phyloP scores from a whole-genome alignment of 2,113 vertebrate genomes.

The Glaucomys volans region DNA sequence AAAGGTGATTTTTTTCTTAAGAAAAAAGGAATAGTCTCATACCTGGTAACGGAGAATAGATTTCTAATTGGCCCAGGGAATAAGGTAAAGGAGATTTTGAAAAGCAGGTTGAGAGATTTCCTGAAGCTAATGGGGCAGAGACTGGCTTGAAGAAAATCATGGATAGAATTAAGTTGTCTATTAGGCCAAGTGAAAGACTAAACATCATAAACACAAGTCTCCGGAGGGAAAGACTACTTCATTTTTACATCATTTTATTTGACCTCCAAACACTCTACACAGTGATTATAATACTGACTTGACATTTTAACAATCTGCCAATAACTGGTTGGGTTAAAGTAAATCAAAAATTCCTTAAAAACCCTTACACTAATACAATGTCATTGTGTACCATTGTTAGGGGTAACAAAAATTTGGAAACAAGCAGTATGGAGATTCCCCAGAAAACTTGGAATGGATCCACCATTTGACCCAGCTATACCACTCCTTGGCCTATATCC shows the following conservation, averaged over 20 bases:
- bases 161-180: background rate
- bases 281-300: background rate
- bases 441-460: no score
- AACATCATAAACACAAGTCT: background rate
- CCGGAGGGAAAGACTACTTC: background rate
- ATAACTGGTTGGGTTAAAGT: background rate
- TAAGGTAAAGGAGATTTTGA: conserved; percentile 29
- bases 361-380: background rate
- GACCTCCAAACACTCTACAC: background rate
- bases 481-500: no score
- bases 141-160: background rate
- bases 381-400: background rate
- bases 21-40: conserved; percentile 32
- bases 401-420: background rate
- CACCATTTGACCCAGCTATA: no score
- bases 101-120: conserved; percentile 34
- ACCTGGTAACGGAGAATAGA: background rate
- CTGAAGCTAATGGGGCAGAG: background rate
- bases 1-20: background rate
- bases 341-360: conserved; percentile 49
- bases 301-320: background rate
- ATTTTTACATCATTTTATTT: conserved; percentile 18
- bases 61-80: background rate
- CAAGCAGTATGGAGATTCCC: no score
- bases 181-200: background rate